Conservation (phyloP, 2,888 invertebrate species). For the Bedellia somnulentella region DNA sequence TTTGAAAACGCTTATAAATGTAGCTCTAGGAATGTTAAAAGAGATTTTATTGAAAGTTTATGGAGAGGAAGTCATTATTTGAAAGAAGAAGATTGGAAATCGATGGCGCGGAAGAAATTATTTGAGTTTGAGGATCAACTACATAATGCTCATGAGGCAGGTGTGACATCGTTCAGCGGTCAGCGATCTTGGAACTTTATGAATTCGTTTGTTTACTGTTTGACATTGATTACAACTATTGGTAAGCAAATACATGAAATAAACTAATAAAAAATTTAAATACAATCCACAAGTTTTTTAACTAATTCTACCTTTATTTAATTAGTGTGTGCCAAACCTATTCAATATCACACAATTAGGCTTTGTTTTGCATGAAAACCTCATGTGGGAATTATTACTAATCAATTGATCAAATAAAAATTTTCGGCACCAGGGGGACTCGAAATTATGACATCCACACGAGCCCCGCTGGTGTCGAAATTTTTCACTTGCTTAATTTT, state of each 20-base stretch:
- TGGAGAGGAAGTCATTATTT: conserved; percentile 82
- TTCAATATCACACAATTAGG: too few species aligned
- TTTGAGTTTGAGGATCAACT: conserved; percentile 86
- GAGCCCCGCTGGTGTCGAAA: too few species aligned
- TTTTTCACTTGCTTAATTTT: too few species aligned
- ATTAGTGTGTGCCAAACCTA: too few species aligned
- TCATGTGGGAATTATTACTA: too few species aligned
- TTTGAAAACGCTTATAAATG: conserved; percentile 87
- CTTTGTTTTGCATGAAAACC: too few species aligned
- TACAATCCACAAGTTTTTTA: too few species aligned
- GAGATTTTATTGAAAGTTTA: conserved; percentile 81
- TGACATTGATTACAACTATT: conserved; percentile 86
- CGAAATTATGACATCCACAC: too few species aligned
- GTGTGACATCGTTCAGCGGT: conserved; percentile 81
- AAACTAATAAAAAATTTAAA: conserved; percentile 1
- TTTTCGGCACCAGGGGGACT: too few species aligned
- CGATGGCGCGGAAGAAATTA: conserved; percentile 76
- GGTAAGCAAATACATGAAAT: conserved; percentile 67
- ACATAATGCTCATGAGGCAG: conserved; percentile 81
- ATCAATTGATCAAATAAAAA: too few species aligned
- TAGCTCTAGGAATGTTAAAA: conserved; percentile 81
- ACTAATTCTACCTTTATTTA: too few species aligned
- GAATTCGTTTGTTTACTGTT: conserved; percentile 82
- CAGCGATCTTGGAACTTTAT: conserved; percentile 86
- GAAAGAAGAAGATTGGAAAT: conserved; percentile 89